Conservation (phyloP, 2,797 vertebrate species). For the Tenualosa thibaudeaui region DNA sequence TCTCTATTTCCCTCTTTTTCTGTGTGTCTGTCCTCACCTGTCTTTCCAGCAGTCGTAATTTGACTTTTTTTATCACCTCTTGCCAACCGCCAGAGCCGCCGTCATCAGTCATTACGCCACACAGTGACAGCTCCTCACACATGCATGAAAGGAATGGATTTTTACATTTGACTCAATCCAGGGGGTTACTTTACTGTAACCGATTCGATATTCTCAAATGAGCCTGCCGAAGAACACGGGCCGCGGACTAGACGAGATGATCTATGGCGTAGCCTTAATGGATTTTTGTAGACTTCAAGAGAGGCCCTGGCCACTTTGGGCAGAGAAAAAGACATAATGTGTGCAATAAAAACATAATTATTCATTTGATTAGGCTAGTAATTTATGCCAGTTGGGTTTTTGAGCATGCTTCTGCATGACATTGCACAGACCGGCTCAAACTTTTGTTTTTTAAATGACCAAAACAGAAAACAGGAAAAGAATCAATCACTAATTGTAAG, state of each 20-base stretch:
- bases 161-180: slow-evolving; percentile 80
- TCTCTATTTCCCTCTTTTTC: slow-evolving; percentile 54
- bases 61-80: slow-evolving; percentile 76
- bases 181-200: slow-evolving; percentile 83
- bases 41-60: slow-evolving; percentile 69
- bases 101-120: slow-evolving; percentile 75
- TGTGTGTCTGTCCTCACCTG: slow-evolving; percentile 57
- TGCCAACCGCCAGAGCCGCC: slow-evolving; percentile 60
- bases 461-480: not conserved
- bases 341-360: slow-evolving; percentile 81
- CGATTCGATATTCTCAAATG: slow-evolving; percentile 83
- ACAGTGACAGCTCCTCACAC: slow-evolving; percentile 77
- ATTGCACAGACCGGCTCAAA: not conserved
- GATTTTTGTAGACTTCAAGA: slow-evolving; percentile 72
- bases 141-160: slow-evolving; percentile 75
- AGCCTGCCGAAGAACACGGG: slow-evolving; percentile 69
- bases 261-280: slow-evolving; percentile 78
- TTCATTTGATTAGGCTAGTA: slow-evolving; percentile 75
- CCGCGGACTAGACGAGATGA: slow-evolving; percentile 73
- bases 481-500: not conserved
- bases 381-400: slow-evolving; percentile 65
- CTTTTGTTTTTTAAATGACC: not conserved
- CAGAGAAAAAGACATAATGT: slow-evolving; percentile 70
- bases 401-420: slow-evolving; percentile 15
- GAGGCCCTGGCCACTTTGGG: slow-evolving; percentile 55